These are phyloP conservation scores for Poecilobothrus nobilitatus DNA, from an alignment of 2,888 invertebrate genomes.

Conservation along the genomic window DNA sequence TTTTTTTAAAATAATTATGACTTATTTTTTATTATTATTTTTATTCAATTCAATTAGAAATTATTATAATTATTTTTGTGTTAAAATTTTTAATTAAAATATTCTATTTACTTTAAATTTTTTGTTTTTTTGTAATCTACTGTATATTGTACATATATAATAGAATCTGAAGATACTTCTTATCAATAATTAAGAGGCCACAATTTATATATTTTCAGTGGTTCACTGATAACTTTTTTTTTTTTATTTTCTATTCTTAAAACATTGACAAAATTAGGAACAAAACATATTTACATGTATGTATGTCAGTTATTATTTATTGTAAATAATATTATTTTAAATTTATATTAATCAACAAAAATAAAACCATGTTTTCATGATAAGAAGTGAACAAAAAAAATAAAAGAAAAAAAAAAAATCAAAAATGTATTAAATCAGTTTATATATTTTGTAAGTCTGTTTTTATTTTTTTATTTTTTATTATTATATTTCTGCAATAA, in stretches of 20 bases:
- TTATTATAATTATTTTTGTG: too few species aligned
- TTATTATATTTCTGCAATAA: not conserved
- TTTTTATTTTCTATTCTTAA: not conserved
- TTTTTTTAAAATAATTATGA: too few species aligned
- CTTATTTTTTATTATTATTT: too few species aligned
- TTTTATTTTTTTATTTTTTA: too few species aligned
- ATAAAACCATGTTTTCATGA: not conserved
- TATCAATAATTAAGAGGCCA: slow-evolving; percentile 1
- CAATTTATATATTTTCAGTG: not conserved
- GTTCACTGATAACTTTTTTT: not conserved
- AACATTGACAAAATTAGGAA: not conserved
- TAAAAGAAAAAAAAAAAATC: not conserved
- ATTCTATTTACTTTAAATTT: too few species aligned
- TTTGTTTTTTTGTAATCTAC: not conserved
- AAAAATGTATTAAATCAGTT: too few species aligned
- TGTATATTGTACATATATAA: not conserved
- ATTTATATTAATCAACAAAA: not conserved
- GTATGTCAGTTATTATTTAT: not conserved
- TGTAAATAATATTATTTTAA: not conserved
- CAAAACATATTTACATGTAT: not conserved
- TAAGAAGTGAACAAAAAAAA: not conserved
- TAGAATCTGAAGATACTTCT: not conserved
- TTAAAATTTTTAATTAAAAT: too few species aligned
- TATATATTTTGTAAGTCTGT: too few species aligned
- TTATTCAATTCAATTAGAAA: too few species aligned